phyloP scores from a whole-genome alignment of 1,140 invertebrate genomes.

The Eufriesea mexicana region DNA sequence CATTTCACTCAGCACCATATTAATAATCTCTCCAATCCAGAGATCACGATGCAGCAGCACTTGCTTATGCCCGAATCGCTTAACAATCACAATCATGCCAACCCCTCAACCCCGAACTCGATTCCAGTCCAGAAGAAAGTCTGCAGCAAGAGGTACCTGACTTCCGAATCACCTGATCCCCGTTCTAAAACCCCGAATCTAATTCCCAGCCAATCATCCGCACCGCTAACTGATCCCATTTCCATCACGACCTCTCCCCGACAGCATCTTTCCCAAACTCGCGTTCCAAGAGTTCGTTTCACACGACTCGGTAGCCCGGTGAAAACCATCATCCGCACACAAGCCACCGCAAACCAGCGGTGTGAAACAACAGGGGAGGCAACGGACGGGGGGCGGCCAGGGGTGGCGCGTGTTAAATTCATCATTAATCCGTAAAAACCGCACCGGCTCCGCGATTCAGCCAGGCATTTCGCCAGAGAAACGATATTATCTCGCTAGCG shows the following conservation, averaged over 20 bases:
- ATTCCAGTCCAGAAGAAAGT: too few relatives aligned
- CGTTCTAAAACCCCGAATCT: not conserved
- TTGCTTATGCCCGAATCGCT: too few relatives aligned
- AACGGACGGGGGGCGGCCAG: too few relatives aligned
- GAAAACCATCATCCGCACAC: not conserved
- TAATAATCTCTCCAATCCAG: too few relatives aligned
- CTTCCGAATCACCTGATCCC: not conserved
- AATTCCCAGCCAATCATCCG: not conserved
- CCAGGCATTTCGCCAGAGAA: slow-evolving; percentile 13
- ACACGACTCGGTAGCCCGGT: too few relatives aligned
- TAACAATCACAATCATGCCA: too few relatives aligned
- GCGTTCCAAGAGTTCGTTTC: not conserved
- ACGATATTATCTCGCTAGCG: slow-evolving; percentile 34
- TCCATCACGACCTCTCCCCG: not conserved
- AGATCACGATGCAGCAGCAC: too few relatives aligned
- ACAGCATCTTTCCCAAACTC: not conserved
- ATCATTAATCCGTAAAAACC: slow-evolving; percentile 45
- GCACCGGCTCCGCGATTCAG: slow-evolving; percentile 25
- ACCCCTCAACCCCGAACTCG: too few relatives aligned
- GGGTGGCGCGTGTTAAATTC: slow-evolving; percentile 9
- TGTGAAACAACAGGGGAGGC: not conserved
- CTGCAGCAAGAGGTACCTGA: too few relatives aligned
- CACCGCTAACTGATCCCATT: not conserved
- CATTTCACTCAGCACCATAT: too few relatives aligned
- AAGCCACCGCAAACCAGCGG: not conserved